These are phyloP conservation scores for Aix galericulata DNA, from an alignment of 2,113 vertebrate species.

Conservation along the genomic window DNA sequence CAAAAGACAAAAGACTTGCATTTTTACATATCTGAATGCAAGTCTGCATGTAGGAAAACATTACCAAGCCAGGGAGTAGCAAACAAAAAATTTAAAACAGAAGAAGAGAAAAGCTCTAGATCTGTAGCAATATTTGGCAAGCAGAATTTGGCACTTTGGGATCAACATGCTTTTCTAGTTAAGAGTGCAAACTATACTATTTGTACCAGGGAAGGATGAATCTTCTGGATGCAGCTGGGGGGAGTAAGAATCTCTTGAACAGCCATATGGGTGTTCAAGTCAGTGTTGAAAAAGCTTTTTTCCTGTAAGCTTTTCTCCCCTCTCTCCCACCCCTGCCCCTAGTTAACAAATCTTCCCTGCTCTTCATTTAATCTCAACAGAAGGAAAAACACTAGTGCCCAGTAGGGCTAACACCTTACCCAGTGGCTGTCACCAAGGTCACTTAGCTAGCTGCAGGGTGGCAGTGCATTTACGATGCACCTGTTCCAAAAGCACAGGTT, in stretches of 20 bases:
- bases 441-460: not conserved
- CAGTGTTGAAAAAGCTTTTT: not conserved
- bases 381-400: not conserved
- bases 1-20: not conserved
- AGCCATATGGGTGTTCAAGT: not conserved
- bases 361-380: not conserved
- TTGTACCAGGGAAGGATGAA: slow-evolving; percentile 29
- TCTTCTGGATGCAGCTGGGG: slow-evolving; percentile 29
- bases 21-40: not conserved
- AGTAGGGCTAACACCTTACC: not conserved
- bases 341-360: not conserved
- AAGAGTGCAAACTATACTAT: not conserved
- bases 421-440: not conserved
- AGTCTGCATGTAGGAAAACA: slow-evolving; percentile 3
- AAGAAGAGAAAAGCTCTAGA: slow-evolving; percentile 13
- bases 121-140: slow-evolving; percentile 51
- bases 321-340: not conserved
- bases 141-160: slow-evolving; percentile 33
- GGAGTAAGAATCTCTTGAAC: not conserved
- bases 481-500: not conserved
- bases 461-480: not conserved
- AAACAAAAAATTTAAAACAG: slow-evolving; percentile 26
- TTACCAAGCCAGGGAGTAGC: not conserved
- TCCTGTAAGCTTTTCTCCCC: not conserved
- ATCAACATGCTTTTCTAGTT: slow-evolving; percentile 53